Conservation (phyloP, 2,888 invertebrate genomes). For the Pterobdella sp. region DNA sequence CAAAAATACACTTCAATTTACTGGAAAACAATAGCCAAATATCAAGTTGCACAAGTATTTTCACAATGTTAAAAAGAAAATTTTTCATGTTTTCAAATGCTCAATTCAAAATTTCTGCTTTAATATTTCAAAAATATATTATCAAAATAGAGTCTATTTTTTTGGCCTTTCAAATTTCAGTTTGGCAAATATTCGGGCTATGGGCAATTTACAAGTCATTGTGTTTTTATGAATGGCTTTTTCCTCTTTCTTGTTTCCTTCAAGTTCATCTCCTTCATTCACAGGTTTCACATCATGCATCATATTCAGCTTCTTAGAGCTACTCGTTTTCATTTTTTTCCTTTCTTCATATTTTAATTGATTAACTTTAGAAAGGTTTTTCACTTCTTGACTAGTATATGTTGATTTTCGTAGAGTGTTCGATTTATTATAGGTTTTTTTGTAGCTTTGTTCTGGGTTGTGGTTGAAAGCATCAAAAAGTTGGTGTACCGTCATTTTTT, state of each 20-base stretch:
- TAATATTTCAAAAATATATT: no score
- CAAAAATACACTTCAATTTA: no score
- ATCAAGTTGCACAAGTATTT: no score
- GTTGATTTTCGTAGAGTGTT: no score
- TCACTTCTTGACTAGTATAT: no score
- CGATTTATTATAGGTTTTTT: neutral
- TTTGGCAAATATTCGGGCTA: conserved; percentile 25
- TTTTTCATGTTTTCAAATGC: no score
- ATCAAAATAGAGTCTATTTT: no score
- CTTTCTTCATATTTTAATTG: neutral
- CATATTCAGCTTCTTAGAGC: conserved; percentile 21
- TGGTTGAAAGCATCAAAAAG: neutral
- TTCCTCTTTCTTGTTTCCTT: neutral
- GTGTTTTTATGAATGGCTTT: neutral
- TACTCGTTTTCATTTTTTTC: neutral
- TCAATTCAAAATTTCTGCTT: no score
- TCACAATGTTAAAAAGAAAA: no score
- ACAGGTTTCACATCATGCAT: conserved; percentile 27
- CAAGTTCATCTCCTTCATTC: neutral
- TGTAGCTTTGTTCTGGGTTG: neutral
- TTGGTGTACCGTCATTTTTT: conserved; percentile 2
- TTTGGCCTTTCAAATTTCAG: conserved; percentile 25
- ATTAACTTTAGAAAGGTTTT: neutral
- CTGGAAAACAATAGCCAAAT: no score
- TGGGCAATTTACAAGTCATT: conserved; percentile 21